phyloP scores from a whole-genome alignment of 2,888 invertebrate genomes.

The Acleris laterana region DNA sequence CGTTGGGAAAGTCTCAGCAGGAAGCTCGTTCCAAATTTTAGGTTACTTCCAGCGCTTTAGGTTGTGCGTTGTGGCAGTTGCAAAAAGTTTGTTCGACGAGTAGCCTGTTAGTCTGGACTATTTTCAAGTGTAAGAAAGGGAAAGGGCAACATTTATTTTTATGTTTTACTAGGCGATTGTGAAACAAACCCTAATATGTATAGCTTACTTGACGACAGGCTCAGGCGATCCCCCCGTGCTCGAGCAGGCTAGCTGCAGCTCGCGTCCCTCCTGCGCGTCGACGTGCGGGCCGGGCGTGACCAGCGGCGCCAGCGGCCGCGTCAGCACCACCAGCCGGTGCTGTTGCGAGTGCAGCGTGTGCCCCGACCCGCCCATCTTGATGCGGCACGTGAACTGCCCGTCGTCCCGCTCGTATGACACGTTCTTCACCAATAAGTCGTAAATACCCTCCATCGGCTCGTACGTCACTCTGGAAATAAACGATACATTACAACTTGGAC shows the following conservation, averaged over 20 bases:
- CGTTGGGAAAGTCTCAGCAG: too few relatives aligned
- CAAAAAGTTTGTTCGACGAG: too few relatives aligned
- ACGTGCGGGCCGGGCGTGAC: conserved; percentile 91
- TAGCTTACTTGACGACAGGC: conserved; percentile 90
- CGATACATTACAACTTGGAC: conserved; percentile 5
- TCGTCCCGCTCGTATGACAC: conserved; percentile 96
- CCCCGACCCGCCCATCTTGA: conserved; percentile 93
- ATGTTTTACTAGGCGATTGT: too few relatives aligned
- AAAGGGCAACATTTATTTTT: too few relatives aligned
- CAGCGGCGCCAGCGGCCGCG: conserved; percentile 91
- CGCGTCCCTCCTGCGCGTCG: conserved; percentile 92
- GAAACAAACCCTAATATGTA: too few relatives aligned
- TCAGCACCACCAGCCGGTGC: conserved; percentile 93
- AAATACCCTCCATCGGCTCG: conserved; percentile 91
- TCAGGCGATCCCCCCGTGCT: conserved; percentile 96
- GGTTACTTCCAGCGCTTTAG: too few relatives aligned
- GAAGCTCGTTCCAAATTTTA: too few relatives aligned
- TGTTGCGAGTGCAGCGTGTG: conserved; percentile 93
- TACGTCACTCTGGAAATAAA: conserved; percentile 87
- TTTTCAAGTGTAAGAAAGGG: too few relatives aligned
- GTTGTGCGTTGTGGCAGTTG: too few relatives aligned
- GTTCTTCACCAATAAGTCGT: conserved; percentile 94
- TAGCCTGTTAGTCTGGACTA: too few relatives aligned
- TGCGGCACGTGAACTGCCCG: conserved; percentile 95
- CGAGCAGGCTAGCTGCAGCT: conserved; percentile 90